phyloP scores from a whole-genome alignment of 2,113 vertebrate genomes.

The Gasterosteus nipponicus region DNA sequence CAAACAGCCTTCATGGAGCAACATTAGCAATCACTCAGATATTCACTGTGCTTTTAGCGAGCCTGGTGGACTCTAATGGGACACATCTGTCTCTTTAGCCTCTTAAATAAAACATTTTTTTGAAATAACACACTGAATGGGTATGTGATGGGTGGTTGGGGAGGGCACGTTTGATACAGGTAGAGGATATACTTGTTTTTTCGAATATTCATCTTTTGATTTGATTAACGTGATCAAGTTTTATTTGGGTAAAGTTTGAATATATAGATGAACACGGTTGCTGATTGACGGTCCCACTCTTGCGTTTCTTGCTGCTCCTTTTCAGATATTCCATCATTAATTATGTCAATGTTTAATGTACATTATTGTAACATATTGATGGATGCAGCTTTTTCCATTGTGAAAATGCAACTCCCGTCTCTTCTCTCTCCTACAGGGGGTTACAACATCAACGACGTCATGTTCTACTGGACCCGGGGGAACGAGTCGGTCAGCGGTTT shows the following conservation, averaged over 20 bases:
- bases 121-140: too few species aligned
- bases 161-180: too few species aligned
- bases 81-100: not conserved
- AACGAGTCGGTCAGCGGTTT: slow-evolving; percentile 91
- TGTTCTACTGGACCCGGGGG: slow-evolving; percentile 92
- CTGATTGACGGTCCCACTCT: not conserved
- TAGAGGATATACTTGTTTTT: not conserved
- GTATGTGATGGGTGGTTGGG: too few species aligned
- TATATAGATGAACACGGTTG: not conserved
- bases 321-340: not conserved
- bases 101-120: not conserved
- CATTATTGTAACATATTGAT: not conserved
- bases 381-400: not conserved
- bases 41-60: not conserved
- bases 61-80: not conserved
- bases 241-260: not conserved
- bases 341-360: too few species aligned
- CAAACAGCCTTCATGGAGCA: not conserved
- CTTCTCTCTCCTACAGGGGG: slow-evolving; percentile 81
- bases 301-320: not conserved
- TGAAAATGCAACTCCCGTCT: not conserved
- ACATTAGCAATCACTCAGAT: not conserved
- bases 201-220: not conserved
- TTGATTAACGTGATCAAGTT: not conserved
- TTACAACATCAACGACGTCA: slow-evolving; percentile 91